Base-by-base conservation (phyloP, 2,888 invertebrate species). In the Serripes groenlandicus region DNA sequence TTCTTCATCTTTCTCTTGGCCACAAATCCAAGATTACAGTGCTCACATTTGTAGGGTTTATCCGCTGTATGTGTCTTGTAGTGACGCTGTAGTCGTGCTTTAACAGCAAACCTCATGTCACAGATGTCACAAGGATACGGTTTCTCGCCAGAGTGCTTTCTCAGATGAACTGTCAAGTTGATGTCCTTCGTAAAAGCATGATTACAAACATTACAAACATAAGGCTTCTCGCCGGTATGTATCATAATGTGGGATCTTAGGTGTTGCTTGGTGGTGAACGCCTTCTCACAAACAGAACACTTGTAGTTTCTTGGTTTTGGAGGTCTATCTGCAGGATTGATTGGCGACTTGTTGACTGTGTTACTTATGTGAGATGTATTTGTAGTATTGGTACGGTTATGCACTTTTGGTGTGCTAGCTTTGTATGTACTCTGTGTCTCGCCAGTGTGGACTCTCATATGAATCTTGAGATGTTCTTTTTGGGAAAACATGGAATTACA, bases 221-320 rank as follows among this genome's bases (percentile, higher is more conserved):
- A 82, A 1, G 82, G 82, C 18, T 52, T 74, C 21, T 70, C 71
- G 0, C 78, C 82, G 15, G 75, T 73, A 28, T 83, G 83, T 11
- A 71, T 76, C 56, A 73, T 68, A 32, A 75, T 77, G 62, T 83
- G 83, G 30, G 73, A 28, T n/a, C 58, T 58, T 26, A 83, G 49
- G 32, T 83, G 79, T 21, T 76, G 75, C 37, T 76, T 76, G 32
- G 64, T 64, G 49, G 66, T 77, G 64, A 83, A 76, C 0, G 52
- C 30, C 54, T 79, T 77, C 21, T 66, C 68, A 52, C 83, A 83
- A 34, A 77, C 42, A 34, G 62, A 66, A 69, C 83, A 83, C 58
- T 54, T 69, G 68, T 73, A 37, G 42, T 62, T 62, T 28, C 62
- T 58, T 42, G 66, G 66, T 7, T 42, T 37, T 23, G 42, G 42